Evolutionary conservation across 2,113 vertebrate genomes (phyloP), one percentile per base, ranked within the genome.

Genomic region (Epinephelus cyanopodus): DNA sequence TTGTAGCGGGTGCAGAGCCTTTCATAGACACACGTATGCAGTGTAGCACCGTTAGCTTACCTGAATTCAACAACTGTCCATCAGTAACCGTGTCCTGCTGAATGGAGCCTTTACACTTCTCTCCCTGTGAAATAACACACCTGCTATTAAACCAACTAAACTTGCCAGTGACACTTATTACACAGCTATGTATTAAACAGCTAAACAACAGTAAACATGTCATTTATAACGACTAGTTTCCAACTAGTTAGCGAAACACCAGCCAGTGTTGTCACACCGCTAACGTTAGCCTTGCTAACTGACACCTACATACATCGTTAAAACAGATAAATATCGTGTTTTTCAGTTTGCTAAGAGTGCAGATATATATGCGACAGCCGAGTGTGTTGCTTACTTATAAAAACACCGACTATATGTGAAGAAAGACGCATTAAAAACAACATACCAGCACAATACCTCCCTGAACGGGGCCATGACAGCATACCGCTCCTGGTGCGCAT

Each of bases 381-480:
- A 23, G 15, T 21, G 27, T 1, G 39, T 6, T 0, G 0, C 57
- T 29, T 63, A 1, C 0, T 37, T 13, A 14, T 18, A 54, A 9
- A 65, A 83, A 29, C 0, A 11, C 0, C 0, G 3, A 0, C 0
- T 13, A 14, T 45, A 8, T 50, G 10, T 48, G 47, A 77, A 3
- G 23, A 0, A 73, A 72, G 25, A 56, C 0, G 19, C 0, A 19
- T 21, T 60, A 39, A 83, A 91, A 77, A 54, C 54, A 86, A 87
- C 82, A 91, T 85, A 88, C 80, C 88, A 70, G 63, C 76, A 90
- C 77, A 88, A 90, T 48, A 82, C 62, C 65, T 86, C 74, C 71
- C 57, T 71, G 82, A 77, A 70, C 19, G 83, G 81, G 45, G 79
- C 90, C 93, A 92, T 94, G 77, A 74, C 69, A 65, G 77, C 57